Evolutionary conservation across 2,797 vertebrate species (phyloP).

Genomic region (Buphagus erythrorhynchus): DNA sequence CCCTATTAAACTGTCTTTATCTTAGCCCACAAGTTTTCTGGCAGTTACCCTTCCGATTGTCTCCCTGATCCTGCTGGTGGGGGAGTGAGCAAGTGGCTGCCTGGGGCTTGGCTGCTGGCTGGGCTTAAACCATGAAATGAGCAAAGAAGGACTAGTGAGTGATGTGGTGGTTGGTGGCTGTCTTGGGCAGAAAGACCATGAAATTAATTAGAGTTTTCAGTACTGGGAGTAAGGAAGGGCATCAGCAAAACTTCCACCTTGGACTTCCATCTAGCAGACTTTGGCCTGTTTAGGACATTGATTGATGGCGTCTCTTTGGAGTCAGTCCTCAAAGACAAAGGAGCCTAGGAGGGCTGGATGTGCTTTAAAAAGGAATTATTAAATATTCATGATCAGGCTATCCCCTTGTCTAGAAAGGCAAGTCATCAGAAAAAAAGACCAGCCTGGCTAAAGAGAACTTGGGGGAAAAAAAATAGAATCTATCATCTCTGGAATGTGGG

Average conservation of each 20-base stretch:
- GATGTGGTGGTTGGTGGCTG: accelerated
- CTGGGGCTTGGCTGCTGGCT: background rate
- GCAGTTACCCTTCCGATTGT: background rate
- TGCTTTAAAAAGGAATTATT: background rate
- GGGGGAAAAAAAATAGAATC: background rate
- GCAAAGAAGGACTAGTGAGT: background rate
- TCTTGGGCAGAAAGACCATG: background rate
- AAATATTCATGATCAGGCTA: background rate
- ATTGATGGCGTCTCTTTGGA: background rate
- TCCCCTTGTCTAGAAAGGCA: background rate
- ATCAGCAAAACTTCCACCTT: background rate
- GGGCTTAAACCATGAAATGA: background rate
- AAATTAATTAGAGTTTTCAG: background rate
- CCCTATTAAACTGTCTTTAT: background rate
- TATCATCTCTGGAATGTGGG: background rate
- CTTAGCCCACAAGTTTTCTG: background rate
- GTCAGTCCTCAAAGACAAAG: background rate
- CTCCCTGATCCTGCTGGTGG: accelerated
- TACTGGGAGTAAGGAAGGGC: background rate
- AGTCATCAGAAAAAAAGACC: background rate
- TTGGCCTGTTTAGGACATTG: background rate
- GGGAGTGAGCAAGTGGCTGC: background rate
- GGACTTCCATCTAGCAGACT: background rate
- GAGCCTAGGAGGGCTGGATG: background rate
- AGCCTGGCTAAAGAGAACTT: background rate